Evolutionary conservation across 2,113 vertebrate genomes (phyloP).

Genomic region (Entosphenus tridentatus): DNA sequence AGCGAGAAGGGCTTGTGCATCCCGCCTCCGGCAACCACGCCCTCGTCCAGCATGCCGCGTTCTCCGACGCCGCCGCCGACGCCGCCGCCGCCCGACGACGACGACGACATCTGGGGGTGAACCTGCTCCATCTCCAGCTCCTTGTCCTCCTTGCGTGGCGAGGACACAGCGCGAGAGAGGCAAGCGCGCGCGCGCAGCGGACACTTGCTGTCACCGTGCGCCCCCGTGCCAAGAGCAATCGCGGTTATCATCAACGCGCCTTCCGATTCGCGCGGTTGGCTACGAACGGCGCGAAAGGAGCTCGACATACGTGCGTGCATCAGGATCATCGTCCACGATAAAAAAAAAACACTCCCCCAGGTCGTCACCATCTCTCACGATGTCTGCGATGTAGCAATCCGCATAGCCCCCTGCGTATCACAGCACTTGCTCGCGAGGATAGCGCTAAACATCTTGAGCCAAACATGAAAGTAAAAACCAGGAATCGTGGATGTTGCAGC

Average conservation of each 20-base stretch:
- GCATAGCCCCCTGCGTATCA: too few relatives aligned
- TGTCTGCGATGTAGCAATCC: too few relatives aligned
- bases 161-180: neutral
- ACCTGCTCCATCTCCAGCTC: constrained; percentile 5
- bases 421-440: too few relatives aligned
- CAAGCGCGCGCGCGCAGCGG: neutral
- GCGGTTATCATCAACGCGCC: neutral
- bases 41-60: too few relatives aligned
- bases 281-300: neutral
- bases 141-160: constrained; percentile 4
- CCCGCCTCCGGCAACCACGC: too few relatives aligned
- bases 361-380: too few relatives aligned
- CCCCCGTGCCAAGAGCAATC: neutral
- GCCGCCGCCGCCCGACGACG: neutral
- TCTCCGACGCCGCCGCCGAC: too few relatives aligned
- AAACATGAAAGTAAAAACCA: too few relatives aligned
- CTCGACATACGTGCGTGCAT: neutral
- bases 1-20: neutral
- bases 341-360: neutral
- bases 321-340: neutral
- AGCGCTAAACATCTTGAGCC: too few relatives aligned
- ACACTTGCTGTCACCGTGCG: neutral
- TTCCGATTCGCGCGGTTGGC: neutral
- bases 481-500: too few relatives aligned
- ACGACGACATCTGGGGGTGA: constrained; percentile 3